Conservation (phyloP, 2,888 invertebrate genomes). For the Conistra vaccinii region DNA sequence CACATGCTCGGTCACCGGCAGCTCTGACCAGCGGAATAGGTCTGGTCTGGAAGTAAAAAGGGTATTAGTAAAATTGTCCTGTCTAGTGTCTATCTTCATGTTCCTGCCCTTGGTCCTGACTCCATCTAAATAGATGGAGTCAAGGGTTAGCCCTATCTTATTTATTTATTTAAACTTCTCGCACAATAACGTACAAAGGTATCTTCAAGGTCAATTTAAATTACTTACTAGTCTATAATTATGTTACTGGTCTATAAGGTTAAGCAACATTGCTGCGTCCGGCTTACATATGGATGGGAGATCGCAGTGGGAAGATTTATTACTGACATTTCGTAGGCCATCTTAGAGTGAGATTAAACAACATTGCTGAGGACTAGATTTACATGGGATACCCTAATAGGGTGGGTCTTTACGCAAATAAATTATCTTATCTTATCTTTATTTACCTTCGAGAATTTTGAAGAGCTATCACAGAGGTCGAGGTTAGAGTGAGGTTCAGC, state of each 20-base stretch:
- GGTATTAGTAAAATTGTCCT: neutral
- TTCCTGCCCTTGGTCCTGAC: no score
- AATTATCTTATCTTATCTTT: no score
- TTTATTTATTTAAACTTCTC: no score
- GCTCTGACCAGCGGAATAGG: slow-evolving; percentile 96
- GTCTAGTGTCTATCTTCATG: no score
- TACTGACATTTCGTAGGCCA: neutral
- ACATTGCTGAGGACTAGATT: neutral
- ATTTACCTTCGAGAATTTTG: neutral
- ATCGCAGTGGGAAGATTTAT: neutral
- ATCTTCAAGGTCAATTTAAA: no score
- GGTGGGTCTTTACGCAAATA: neutral
- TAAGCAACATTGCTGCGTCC: no score
- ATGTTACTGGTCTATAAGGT: no score
- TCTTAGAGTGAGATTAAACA: neutral
- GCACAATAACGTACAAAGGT: no score
- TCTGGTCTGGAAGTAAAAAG: slow-evolving; percentile 93
- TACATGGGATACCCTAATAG: neutral
- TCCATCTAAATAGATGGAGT: no score
- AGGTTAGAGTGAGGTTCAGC: neutral
- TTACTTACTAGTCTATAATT: no score
- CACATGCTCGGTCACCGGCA: slow-evolving; percentile 96
- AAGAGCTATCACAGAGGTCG: neutral
- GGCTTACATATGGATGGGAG: neutral
- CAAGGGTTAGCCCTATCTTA: no score